A percentile compares a stretch with the other conserved stretches of the same genome.
These are phyloP conservation scores for Arvicanthis niloticus DNA, from an alignment of 2,113 vertebrate genomes.

Conservation along the genomic window DNA sequence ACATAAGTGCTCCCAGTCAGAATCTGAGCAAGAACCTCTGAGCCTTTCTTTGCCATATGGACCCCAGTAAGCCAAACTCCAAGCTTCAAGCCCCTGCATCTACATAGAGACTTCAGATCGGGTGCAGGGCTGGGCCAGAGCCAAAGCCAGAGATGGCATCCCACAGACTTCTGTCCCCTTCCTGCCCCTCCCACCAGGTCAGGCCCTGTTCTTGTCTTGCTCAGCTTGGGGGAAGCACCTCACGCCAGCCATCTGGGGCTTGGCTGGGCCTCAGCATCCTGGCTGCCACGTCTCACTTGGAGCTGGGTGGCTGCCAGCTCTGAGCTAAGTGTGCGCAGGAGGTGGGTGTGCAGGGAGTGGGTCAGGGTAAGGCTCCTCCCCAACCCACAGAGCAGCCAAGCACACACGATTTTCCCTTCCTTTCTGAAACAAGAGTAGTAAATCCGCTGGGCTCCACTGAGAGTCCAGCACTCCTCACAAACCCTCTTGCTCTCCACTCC, in stretches of 20 bases:
- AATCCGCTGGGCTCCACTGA: slow-evolving; percentile 33
- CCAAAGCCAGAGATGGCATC: neutral
- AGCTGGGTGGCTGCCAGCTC: slow-evolving; percentile 87
- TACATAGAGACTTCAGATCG: neutral
- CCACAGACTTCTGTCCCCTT: neutral
- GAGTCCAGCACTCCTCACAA: slow-evolving; percentile 55
- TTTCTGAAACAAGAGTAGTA: slow-evolving; percentile 66
- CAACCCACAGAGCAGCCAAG: slow-evolving; percentile 75
- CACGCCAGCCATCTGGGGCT: slow-evolving; percentile 87
- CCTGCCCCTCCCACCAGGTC: slow-evolving; percentile 54
- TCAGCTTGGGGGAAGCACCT: slow-evolving; percentile 83
- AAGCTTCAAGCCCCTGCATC: neutral
- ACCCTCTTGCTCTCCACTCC: neutral
- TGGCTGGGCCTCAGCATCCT: slow-evolving; percentile 86
- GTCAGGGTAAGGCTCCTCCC: slow-evolving; percentile 71
- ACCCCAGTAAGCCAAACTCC: neutral
- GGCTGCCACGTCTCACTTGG: slow-evolving; percentile 90
- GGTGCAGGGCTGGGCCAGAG: neutral
- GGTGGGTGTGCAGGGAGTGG: slow-evolving; percentile 77
- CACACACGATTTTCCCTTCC: slow-evolving; percentile 55
- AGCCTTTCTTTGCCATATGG: neutral
- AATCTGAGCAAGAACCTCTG: neutral
- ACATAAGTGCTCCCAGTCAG: neutral
- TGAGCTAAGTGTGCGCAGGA: slow-evolving; percentile 85
- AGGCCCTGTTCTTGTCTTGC: slow-evolving; percentile 48